Evolutionary conservation across 2,113 vertebrate genomes (phyloP), one percentile per base, ranked within the genome.

Genomic region (Gavialis gangeticus): DNA sequence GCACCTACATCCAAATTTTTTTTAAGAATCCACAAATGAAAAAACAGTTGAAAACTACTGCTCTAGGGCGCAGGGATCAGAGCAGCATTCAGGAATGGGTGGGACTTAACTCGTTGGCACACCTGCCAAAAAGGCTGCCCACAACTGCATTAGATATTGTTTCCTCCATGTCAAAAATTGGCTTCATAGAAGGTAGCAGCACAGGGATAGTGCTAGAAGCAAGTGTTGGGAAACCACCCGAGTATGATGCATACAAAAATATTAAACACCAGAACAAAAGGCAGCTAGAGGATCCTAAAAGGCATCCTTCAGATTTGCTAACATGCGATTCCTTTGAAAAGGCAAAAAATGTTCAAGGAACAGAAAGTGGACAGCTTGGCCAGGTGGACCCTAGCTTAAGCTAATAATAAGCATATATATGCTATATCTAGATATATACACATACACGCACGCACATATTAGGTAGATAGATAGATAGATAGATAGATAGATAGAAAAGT

Each of bases 281-380:
- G 55, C 87, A 80, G 83, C 12, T 59, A 19, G n/a, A 9, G n/a
- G 14, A 34, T 59, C 75, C 19, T 22, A 58, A 22, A n/a, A 91
- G 92, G 77, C 54, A 64, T 90, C 12, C 25, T 0, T 0, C 17
- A 84, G 89, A 27, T 64, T 28, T 21, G 46, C 87, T 58, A 85
- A 15, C 63, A 64, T 64, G 13, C n/a, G 19, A 30, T 34, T 30
- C n/a, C 66, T 67, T 46, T 46, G 7, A 46, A 46, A 46, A 46
- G 46, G 46, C 8, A 46, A 46, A 46, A 91, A 90, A 71, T 78
- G 93, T 59, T 46, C 24, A 73, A 59, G 71, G 92, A 96, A 96
- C 90, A 89, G 82, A 80, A 92, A 96, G 92, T 75, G 82, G 57
- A 3, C 2, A 27, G 18, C 37, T 59, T 0, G 17, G 95, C 93